Conservation (phyloP, 2,797 vertebrate species). For the Astyanax mexicanus region DNA sequence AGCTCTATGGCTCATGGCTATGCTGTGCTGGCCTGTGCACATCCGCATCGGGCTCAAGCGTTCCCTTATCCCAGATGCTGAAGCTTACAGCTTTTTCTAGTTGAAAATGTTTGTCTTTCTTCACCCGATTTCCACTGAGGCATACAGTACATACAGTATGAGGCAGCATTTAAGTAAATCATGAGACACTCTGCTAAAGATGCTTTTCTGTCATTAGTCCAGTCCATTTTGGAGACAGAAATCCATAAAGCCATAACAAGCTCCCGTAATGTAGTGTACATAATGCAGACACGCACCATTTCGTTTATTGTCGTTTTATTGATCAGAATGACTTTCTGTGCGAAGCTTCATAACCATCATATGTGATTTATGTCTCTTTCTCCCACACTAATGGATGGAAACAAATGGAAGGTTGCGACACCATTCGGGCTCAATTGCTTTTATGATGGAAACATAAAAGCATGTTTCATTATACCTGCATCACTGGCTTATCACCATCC, state of each 20-base stretch:
- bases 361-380: constrained; percentile 23
- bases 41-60: not conserved
- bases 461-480: constrained; percentile 43
- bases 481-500: not conserved
- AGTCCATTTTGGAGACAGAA: not conserved
- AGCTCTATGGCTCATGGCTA: not conserved
- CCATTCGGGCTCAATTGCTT: constrained; percentile 23
- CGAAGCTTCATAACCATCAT: constrained; percentile 4
- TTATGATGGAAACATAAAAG: constrained; percentile 52
- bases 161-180: not conserved
- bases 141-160: no score
- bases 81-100: constrained; percentile 4
- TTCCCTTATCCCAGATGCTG: constrained; percentile 14
- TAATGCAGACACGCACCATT: not conserved
- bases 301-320: constrained; percentile 20
- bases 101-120: constrained; percentile 1
- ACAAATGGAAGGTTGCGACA: constrained; percentile 32
- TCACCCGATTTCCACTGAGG: not conserved
- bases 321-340: constrained; percentile 20
- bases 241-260: constrained; percentile 17
- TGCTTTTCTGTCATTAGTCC: not conserved
- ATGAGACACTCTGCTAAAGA: not conserved
- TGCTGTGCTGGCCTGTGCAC: no score
- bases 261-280: not conserved
- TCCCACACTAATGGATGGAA: constrained; percentile 44